Evolutionary conservation across 1,140 invertebrate genomes (phyloP), one percentile per base, ranked within the genome.

Genomic region (Drosophila nigrodunni): DNA sequence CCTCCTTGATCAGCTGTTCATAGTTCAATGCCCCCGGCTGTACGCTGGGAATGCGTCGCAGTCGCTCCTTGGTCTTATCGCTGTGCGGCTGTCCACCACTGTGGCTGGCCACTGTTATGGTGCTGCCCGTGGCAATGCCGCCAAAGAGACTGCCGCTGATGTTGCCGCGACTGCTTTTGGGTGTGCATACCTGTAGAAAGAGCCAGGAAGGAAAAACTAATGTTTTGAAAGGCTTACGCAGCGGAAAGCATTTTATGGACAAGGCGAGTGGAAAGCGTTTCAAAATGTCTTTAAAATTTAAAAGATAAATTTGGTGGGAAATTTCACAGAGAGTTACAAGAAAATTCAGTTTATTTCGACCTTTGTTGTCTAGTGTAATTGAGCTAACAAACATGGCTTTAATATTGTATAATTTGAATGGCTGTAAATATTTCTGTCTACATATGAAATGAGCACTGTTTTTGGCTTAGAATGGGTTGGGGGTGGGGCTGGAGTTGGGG

Each of bases 1-100:
- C 97, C 94, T 96, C 96, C 74, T 96, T 95, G 0, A 95, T 93
- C 9, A 96, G 89, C 43, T 94, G 94, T 66, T 95, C 94, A 37
- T 95, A 94, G 44, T 93, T 94, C 21, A 96, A 93, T 34, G 94
- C 94, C 0, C 95, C 94, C 10, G 96, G 94, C 41, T 95, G 94
- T 2, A 96, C 95, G 9, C 95, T 94, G 7, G 91, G 87, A 35
- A 96, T 93, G 49, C 94, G 93, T 30, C 95, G 94, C 3, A 96
- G 94, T 41, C 96, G 95, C 71, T 96, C 95, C 39, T 95, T 95
- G 15, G 88, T 71, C 62, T 89, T 85, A 25, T 89, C 86, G 7
- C 71, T 58, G 10, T 70, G 18, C 18, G 18, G 18, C 18, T 21
- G 72, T 0, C 79, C 65, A 30, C 25, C 25, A 5, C 25, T 30